Evolutionary conservation across 2,113 vertebrate genomes (phyloP), one percentile per base, ranked within the genome.

Genomic region (Eurystomus gularis): DNA sequence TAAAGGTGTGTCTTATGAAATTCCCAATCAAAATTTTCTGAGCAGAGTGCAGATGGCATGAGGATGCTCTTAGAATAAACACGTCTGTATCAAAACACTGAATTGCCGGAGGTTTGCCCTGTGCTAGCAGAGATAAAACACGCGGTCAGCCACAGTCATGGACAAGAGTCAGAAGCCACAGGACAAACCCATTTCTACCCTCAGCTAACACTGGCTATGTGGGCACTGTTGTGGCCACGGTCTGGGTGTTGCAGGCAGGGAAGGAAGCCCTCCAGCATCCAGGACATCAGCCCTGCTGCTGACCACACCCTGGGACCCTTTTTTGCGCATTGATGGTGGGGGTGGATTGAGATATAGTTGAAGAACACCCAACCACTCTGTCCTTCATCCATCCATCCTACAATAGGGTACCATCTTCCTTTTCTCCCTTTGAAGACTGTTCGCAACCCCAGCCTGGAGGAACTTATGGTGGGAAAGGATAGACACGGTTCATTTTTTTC

Each of bases 1-100:
- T 93, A 97, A 97, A 95, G 90, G 40, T 8, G 21, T n/a, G 18
- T 31, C 64, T 79, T 48, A 40, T 21, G 57, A 96, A 94, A 96
- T 52, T 75, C 44, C 83, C 19, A 14, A 42, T 60, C 51, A 20
- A 73, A 51, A 37, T 78, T 83, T n/a, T 76, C 68, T n/a, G 68
- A 55, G 20, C 84, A 61, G 70, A 86, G 48, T 29, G 64, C 16
- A 4, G 39, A 58, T 69, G 31, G 17, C 64, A 25, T 6, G 46
- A 90, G 62, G 49, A 70, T 81, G 29, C 46, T 7, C 71, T 92
- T 29, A 21, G 40, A 80, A 82, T 65, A 66, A 90, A 65, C 1
- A 1, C 3, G 4, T 37, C 62, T 82, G 68, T 24, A 72, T 42
- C 5, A 58, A 78, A 70, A 37, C 51, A 3, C 42, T 13, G 37